phyloP scores from a whole-genome alignment of 1,140 invertebrate species.

The Magallana gigas region DNA sequence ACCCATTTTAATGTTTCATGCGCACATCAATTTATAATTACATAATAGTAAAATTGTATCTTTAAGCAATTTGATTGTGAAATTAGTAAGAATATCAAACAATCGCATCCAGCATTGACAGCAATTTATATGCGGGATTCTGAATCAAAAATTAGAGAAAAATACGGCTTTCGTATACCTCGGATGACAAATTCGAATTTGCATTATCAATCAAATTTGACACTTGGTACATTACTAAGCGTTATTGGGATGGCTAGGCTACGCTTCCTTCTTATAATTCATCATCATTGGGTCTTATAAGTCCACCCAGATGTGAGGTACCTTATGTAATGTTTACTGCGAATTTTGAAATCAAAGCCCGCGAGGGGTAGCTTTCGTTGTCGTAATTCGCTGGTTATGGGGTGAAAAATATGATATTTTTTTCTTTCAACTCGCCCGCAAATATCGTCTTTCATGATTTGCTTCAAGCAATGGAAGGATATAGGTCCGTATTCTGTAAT shows the following conservation, averaged over 20 bases:
- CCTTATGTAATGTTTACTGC: slow-evolving; percentile 22
- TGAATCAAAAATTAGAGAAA: slow-evolving; percentile 31
- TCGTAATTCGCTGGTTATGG: slow-evolving; percentile 26
- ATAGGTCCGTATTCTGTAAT: slow-evolving; percentile 14
- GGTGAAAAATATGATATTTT: slow-evolving; percentile 32
- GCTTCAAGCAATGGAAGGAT: slow-evolving; percentile 17
- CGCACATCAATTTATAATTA: slow-evolving; percentile 37
- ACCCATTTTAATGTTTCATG: slow-evolving; percentile 28
- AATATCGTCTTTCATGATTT: slow-evolving; percentile 29
- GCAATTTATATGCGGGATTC: slow-evolving; percentile 37
- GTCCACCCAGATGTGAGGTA: background rate
- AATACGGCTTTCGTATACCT: slow-evolving; percentile 16
- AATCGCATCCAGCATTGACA: slow-evolving; percentile 12
- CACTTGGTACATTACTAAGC: slow-evolving; percentile 4
- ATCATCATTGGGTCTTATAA: slow-evolving; percentile 5
- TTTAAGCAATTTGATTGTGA: slow-evolving; percentile 31
- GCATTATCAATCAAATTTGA: slow-evolving; percentile 38
- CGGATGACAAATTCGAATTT: slow-evolving; percentile 37
- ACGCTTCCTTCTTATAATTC: slow-evolving; percentile 17
- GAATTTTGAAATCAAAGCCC: slow-evolving; percentile 36
- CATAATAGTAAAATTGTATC: slow-evolving; percentile 38
- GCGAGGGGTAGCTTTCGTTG: slow-evolving; percentile 4
- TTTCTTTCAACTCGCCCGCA: slow-evolving; percentile 34
- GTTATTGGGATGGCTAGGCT: background rate
- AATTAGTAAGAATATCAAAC: slow-evolving; percentile 37